phyloP scores from a whole-genome alignment of 2,797 vertebrate genomes.

The Aselliscus stoliczkanus region DNA sequence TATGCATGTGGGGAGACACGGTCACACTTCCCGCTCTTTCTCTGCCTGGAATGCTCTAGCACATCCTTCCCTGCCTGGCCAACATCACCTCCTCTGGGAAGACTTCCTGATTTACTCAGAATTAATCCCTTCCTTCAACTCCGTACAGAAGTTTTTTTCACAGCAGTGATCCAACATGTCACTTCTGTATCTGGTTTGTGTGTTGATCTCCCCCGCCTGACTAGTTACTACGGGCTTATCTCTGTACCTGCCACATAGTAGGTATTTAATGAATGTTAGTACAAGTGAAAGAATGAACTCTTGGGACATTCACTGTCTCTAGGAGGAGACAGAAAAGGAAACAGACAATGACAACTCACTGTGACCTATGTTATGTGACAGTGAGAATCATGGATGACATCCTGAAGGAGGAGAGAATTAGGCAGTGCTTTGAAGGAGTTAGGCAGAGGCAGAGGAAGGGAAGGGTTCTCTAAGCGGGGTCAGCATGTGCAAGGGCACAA shows the following conservation, averaged over 20 bases:
- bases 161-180: not conserved
- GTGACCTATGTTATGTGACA: not conserved
- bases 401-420: not conserved
- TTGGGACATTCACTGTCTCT: not conserved
- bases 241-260: not conserved
- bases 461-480: not conserved
- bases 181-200: not conserved
- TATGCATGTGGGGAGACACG: no score
- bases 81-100: not conserved
- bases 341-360: not conserved
- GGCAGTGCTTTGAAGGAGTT: not conserved
- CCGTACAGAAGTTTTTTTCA: not conserved
- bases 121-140: not conserved
- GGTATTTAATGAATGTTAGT: not conserved
- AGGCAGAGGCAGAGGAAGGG: not conserved
- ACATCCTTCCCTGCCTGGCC: not conserved
- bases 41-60: not conserved
- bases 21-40: not conserved
- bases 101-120: not conserved
- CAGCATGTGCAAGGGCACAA: not conserved
- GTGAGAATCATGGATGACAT: not conserved
- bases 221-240: not conserved
- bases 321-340: not conserved
- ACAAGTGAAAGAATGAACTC: not conserved
- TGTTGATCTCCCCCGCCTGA: not conserved